Percentiles rank a stretch among this genome's conserved stretches.
phyloP scores from a whole-genome alignment of 2,888 invertebrate species.

The Lordiphosa andalusiaca region DNA sequence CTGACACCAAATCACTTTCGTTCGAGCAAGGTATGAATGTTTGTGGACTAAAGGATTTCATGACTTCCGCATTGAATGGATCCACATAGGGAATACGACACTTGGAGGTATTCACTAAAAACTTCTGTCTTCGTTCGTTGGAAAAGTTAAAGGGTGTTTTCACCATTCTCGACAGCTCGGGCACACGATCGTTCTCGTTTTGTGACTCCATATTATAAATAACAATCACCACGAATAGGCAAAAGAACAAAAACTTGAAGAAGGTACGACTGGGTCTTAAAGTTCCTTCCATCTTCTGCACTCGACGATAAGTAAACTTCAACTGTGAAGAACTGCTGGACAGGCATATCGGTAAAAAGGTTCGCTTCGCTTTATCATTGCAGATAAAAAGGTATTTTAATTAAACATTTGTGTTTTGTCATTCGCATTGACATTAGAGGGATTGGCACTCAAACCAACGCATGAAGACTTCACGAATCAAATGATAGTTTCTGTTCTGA shows the following conservation, averaged over 20 bases:
- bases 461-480: too few species aligned
- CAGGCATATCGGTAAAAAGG: not conserved
- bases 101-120: conserved; percentile 17
- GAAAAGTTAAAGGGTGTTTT: not conserved
- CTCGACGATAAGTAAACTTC: not conserved
- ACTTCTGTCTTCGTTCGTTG: not conserved
- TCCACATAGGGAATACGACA: conserved; percentile 32
- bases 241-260: conserved; percentile 11
- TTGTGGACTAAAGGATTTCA: not conserved
- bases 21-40: conserved; percentile 18
- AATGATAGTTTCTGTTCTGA: too few species aligned
- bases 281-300: conserved; percentile 15
- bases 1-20: conserved; percentile 20
- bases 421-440: too few species aligned
- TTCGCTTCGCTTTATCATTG: too few species aligned
- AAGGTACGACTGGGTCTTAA: conserved; percentile 9
- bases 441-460: too few species aligned
- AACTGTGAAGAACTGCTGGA: conserved; percentile 5
- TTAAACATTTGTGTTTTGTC: too few species aligned
- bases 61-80: conserved; percentile 2
- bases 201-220: not conserved
- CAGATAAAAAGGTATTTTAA: not conserved
- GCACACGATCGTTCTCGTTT: too few species aligned
- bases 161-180: too few species aligned
- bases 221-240: conserved; percentile 13